phyloP scores from a whole-genome alignment of 2,888 invertebrate genomes.

The Watsonalla cultraria region DNA sequence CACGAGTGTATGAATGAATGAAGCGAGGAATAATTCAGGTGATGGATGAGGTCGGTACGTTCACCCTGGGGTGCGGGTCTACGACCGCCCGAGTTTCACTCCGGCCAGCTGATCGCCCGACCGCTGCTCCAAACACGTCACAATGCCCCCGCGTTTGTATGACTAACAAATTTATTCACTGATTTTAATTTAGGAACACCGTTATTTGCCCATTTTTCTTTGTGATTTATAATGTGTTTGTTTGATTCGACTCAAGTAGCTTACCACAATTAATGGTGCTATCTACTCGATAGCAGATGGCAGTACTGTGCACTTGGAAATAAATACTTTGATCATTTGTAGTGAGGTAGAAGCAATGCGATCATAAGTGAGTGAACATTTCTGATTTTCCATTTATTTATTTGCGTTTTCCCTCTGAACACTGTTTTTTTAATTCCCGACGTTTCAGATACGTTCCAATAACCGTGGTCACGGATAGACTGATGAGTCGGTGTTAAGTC shows the following conservation, averaged over 20 bases:
- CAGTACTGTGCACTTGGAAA: no score
- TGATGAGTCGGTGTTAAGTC: no score
- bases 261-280: background rate
- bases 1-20: conserved; percentile 59
- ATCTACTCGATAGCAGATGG: no score
- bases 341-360: no score
- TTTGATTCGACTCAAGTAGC: background rate
- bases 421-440: no score
- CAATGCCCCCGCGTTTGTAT: conserved; percentile 29
- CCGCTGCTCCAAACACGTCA: conserved; percentile 30
- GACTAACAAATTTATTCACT: conserved; percentile 43
- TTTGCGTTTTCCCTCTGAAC: no score
- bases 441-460: no score
- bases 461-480: no score
- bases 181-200: conserved; percentile 27
- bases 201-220: conserved; percentile 30
- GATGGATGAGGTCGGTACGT: conserved; percentile 52
- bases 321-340: no score
- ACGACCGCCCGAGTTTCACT: conserved; percentile 68
- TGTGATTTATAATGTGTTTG: background rate
- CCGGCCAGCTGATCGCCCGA: conserved; percentile 57
- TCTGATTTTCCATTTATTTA: no score
- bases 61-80: conserved; percentile 57
- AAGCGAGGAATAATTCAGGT: conserved; percentile 67
- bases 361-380: no score